Conservation (phyloP, 2,113 vertebrate genomes). For the Atherinomorus stipes region DNA sequence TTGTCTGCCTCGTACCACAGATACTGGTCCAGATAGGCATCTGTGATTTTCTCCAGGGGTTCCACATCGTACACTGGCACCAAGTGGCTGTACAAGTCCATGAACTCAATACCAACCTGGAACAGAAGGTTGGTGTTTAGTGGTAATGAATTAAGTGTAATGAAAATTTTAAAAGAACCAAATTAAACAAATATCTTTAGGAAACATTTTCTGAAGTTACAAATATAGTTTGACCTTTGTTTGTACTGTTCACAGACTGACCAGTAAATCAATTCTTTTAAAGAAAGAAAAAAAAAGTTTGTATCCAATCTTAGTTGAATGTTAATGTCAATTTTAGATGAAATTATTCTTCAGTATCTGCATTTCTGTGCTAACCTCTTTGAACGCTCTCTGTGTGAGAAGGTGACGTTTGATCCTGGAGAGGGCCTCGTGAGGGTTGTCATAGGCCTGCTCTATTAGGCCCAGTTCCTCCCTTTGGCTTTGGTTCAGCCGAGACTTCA, state of each 20-base stretch:
- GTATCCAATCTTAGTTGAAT: no score
- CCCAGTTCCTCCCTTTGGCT: constrained; percentile 97
- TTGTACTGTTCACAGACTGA: no score
- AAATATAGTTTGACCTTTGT: no score
- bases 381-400: constrained; percentile 98
- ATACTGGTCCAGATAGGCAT: constrained; percentile 98
- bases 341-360: background rate
- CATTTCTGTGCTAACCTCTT: constrained; percentile 85
- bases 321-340: no score
- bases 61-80: constrained; percentile 98
- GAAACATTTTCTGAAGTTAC: no score
- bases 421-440: constrained; percentile 97
- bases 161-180: background rate
- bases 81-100: constrained; percentile 98
- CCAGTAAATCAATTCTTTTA: no score
- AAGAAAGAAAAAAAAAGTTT: background rate
- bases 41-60: constrained; percentile 98
- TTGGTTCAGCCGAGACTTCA: constrained; percentile 98
- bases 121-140: no score
- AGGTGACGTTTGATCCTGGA: constrained; percentile 99
- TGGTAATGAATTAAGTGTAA: no score
- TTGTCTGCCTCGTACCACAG: constrained; percentile 99
- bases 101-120: constrained; percentile 99
- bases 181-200: background rate
- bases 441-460: constrained; percentile 97